Percentiles rank a stretch among this genome's conserved stretches.
phyloP scores from a whole-genome alignment of 2,888 invertebrate species.

The Lithophane ornitopus region DNA sequence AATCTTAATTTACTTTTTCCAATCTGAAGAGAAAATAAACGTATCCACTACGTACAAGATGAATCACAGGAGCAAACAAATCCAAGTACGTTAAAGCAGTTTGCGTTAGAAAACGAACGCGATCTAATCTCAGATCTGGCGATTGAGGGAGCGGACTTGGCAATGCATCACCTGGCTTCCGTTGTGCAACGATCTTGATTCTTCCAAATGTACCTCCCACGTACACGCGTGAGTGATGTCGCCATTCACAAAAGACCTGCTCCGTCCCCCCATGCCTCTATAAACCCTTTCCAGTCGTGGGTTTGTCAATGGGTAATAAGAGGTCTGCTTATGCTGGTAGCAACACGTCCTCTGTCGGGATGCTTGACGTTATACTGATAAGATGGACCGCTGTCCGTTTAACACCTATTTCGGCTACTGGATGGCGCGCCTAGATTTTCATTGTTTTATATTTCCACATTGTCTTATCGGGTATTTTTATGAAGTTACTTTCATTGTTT shows the following conservation, averaged over 20 bases:
- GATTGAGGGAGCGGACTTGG: slow-evolving; percentile 84
- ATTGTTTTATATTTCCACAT: slow-evolving; percentile 59
- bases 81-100: slow-evolving; percentile 78
- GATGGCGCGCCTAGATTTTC: slow-evolving; percentile 72
- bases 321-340: slow-evolving; percentile 72
- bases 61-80: slow-evolving; percentile 80
- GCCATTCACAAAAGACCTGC: slow-evolving; percentile 77
- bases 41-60: slow-evolving; percentile 69
- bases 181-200: slow-evolving; percentile 88
- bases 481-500: slow-evolving; percentile 58
- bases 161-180: slow-evolving; percentile 90
- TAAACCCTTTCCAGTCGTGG: slow-evolving; percentile 58
- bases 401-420: slow-evolving; percentile 85
- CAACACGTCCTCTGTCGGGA: slow-evolving; percentile 73
- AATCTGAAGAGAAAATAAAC: slow-evolving; percentile 70
- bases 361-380: slow-evolving; percentile 81
- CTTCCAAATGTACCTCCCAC: slow-evolving; percentile 87
- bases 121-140: slow-evolving; percentile 85
- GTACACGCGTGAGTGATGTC: slow-evolving; percentile 81
- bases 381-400: slow-evolving; percentile 81
- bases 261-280: slow-evolving; percentile 56
- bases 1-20: slow-evolving; percentile 75
- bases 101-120: slow-evolving; percentile 82
- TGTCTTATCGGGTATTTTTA: slow-evolving; percentile 51
- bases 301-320: slow-evolving; percentile 60